phyloP scores from a whole-genome alignment of 2,113 vertebrate species.

The Manacus vitellinus region DNA sequence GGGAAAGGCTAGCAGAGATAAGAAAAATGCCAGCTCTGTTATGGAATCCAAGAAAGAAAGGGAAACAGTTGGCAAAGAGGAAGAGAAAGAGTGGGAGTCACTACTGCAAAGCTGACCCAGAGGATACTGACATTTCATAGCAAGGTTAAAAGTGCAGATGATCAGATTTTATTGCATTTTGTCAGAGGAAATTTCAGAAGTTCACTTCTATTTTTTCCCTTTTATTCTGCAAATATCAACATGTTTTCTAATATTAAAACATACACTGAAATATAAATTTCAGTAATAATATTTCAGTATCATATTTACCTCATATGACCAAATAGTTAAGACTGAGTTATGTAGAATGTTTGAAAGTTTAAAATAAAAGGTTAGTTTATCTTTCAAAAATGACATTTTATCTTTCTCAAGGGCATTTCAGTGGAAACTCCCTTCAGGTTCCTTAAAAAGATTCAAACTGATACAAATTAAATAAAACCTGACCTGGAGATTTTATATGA shows the following conservation, averaged over 20 bases:
- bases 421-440: neutral
- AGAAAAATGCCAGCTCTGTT: neutral
- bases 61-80: neutral
- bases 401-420: neutral
- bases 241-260: neutral
- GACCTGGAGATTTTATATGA: neutral
- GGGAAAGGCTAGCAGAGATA: neutral
- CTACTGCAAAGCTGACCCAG: neutral
- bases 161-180: neutral
- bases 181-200: neutral
- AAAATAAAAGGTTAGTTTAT: neutral
- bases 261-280: neutral
- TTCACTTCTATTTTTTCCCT: neutral
- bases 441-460: neutral
- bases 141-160: neutral
- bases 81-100: neutral
- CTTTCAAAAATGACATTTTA: neutral
- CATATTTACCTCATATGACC: neutral
- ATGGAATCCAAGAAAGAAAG: neutral
- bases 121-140: neutral
- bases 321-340: neutral
- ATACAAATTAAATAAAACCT: neutral
- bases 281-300: neutral
- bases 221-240: neutral
- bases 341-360: neutral